Base-by-base conservation (phyloP, 1,140 invertebrate genomes). In the Papilio helenus region DNA sequence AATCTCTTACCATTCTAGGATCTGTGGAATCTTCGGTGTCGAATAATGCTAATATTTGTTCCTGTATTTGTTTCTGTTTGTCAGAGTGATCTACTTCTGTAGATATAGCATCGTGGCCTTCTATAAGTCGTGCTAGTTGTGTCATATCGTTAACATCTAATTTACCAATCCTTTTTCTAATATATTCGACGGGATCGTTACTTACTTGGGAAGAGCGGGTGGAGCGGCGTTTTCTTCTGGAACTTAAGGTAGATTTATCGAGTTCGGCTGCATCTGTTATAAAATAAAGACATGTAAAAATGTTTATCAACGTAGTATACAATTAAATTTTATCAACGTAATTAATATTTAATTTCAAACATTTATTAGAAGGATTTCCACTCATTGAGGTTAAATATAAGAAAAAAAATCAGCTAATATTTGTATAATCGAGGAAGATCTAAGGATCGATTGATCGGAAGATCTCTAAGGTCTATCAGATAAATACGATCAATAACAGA, bases 201-300 rank as follows among this genome's bases (percentile, higher is more conserved):
- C 93, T 94, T 94, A 94, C 93, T 89, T 94, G 92, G 79, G 86
- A 86, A 3, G 90, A 82, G 39, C 90, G 86, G 16, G 87, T 51
- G 39, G 85, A 84, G 78, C 92, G 91, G 7, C 92, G 88, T 82
- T 92, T 93, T 84, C 87, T 90, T 80, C 83, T 88, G 81, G 86
- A 86, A 84, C 88, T 92, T 79, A 88, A 92, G 80, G 91, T 88
- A 5, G 91, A 91, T 83, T 91, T 92, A 58, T 94, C 92, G 10
- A 87, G 79, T 49, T 94, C 92, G 9, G 86, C 88, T 42, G 92
- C 87, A 78, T 89, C 91, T 93, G 77, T 55, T 10, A 42, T 5
- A 23, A 23, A 61, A 80, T n/a, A 58, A 83, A 58, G 34, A 65
- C 2, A 12, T 23, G 55, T 72, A 3, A 61, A 51, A 73, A 16